phyloP scores from a whole-genome alignment of 2,113 vertebrate species.

The Mus spicilegus region DNA sequence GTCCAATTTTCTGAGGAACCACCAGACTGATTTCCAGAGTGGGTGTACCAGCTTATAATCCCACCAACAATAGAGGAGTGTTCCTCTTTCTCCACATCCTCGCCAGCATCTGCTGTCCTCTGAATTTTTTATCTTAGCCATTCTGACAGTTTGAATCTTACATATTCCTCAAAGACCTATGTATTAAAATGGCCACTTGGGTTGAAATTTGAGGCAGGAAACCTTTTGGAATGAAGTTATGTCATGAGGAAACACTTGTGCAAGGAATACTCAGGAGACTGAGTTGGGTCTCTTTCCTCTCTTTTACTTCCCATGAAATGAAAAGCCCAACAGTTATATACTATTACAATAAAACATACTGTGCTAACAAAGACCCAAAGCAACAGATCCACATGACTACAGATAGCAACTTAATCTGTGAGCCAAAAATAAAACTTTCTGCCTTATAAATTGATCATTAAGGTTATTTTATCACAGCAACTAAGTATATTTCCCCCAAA shows the following conservation, averaged over 20 bases:
- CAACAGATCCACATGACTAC: not conserved
- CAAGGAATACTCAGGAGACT: not conserved
- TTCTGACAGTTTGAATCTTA: not conserved
- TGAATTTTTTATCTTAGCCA: too few relatives aligned
- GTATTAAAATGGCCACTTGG: not conserved
- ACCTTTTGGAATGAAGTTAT: not conserved
- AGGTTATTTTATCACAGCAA: not conserved
- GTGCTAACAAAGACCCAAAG: not conserved
- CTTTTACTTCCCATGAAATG: not conserved
- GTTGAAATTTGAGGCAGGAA: not conserved
- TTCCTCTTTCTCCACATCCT: too few relatives aligned
- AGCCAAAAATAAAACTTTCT: not conserved
- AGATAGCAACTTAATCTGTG: not conserved
- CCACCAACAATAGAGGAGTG: too few relatives aligned
- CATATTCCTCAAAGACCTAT: not conserved
- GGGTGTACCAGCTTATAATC: too few relatives aligned
- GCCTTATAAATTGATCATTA: not conserved
- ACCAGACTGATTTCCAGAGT: too few relatives aligned
- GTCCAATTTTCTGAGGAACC: too few relatives aligned
- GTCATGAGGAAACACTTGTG: fast-evolving
- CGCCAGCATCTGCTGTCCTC: too few relatives aligned
- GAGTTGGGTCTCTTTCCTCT: fast-evolving
- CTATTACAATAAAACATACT: not conserved
- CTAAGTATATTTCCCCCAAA: not conserved
- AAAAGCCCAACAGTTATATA: not conserved